Conservation (phyloP, 1,140 invertebrate genomes). For the Glossosoma conforme region DNA sequence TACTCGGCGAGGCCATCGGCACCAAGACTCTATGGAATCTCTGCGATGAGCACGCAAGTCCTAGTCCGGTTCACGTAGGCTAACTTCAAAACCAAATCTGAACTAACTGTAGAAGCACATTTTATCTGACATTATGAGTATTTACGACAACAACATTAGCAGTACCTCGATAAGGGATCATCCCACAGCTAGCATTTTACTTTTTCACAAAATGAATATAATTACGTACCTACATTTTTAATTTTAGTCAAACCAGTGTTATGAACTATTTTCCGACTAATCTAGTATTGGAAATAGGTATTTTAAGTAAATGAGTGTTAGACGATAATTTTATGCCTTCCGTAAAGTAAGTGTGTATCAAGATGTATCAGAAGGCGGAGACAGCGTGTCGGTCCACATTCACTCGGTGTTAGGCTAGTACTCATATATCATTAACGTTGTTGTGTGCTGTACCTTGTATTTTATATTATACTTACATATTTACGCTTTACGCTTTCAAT, state of each 20-base stretch:
- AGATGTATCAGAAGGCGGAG: no score
- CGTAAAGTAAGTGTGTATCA: constrained; percentile 27
- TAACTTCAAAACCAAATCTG: constrained; percentile 11
- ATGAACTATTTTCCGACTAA: constrained; percentile 28
- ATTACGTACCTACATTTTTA: constrained; percentile 23
- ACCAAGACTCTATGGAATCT: no score
- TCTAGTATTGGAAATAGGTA: constrained; percentile 22
- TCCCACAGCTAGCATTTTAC: constrained; percentile 27
- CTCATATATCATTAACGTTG: constrained; percentile 21
- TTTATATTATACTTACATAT: constrained; percentile 32
- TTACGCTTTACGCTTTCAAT: constrained; percentile 33
- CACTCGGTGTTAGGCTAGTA: background rate
- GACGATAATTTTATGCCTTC: constrained; percentile 32
- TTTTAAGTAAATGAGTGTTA: constrained; percentile 27
- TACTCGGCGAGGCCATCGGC: no score
- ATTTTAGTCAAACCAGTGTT: constrained; percentile 31
- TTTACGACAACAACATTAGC: constrained; percentile 12
- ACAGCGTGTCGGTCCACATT: no score
- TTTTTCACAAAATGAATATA: constrained; percentile 16
- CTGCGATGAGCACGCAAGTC: no score
- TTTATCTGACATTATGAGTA: constrained; percentile 15
- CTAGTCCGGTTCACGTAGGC: no score
- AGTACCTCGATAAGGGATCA: constrained; percentile 21
- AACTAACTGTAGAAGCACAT: constrained; percentile 8
- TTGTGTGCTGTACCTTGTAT: constrained; percentile 33